A percentile compares a stretch with the other conserved stretches of the same genome.
phyloP scores from a whole-genome alignment of 2,888 invertebrate genomes.

The Hyposoter dolosus region DNA sequence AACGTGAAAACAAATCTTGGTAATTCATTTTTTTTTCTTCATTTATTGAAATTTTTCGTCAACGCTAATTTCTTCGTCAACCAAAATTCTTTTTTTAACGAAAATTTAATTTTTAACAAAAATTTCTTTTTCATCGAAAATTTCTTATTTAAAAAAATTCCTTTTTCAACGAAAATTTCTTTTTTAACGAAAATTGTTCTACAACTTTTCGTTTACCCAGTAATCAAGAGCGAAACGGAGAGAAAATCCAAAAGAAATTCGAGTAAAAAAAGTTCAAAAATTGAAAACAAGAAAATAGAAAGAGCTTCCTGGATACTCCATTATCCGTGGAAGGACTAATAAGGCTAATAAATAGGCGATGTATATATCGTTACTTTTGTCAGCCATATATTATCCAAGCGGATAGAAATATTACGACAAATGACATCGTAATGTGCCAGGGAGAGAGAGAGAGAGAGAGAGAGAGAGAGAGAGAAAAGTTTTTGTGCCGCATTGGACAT shows the following conservation, averaged over 20 bases:
- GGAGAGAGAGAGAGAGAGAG: neutral
- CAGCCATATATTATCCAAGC: constrained; percentile 14
- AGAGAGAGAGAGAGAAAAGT: constrained; percentile 19
- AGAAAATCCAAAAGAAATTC: neutral
- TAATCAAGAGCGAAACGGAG: too few relatives aligned
- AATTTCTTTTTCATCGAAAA: too few relatives aligned
- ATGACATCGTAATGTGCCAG: constrained; percentile 32
- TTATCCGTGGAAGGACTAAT: neutral
- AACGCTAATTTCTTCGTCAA: neutral
- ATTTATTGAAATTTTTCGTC: neutral
- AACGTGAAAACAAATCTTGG: neutral
- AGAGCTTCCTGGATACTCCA: neutral
- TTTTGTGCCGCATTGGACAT: constrained; percentile 57
- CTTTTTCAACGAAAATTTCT: neutral
- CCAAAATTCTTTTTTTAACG: too few relatives aligned
- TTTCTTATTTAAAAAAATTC: too few relatives aligned
- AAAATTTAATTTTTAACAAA: too few relatives aligned
- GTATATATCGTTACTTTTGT: constrained; percentile 12
- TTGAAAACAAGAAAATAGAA: neutral
- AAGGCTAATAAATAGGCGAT: neutral
- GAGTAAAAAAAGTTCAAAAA: neutral
- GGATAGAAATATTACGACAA: constrained; percentile 26
- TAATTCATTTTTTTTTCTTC: neutral
- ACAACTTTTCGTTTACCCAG: too few relatives aligned
- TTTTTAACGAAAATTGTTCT: too few relatives aligned